Base-by-base conservation (phyloP, 2,888 invertebrate species). In the Eristalinus sepulchralis region DNA sequence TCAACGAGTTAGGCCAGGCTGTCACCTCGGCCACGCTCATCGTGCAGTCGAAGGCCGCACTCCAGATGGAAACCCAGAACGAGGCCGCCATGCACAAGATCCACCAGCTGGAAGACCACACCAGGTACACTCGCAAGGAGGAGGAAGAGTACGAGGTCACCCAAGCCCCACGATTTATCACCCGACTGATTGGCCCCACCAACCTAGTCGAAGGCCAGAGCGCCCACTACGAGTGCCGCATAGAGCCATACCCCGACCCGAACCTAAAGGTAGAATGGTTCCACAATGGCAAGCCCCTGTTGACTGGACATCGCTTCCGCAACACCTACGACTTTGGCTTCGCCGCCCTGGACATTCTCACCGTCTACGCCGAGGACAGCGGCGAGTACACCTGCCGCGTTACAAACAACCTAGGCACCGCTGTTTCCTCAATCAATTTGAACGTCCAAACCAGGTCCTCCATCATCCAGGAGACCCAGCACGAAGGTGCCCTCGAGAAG, bases 261-360 rank as follows among this genome's bases (percentile, higher is more conserved):
- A 96, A 96, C 88, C 95, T 98, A 91, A 96, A 97, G 90, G 97
- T 98, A 0, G 97, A 97, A 93, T 98, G 98, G 98, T 96, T 97
- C 93, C 97, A 97, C 90, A 98, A 99, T 92, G 98, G 97, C 64
- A 96, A 97, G 92, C 97, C 98, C 60, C 93, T 98, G 66, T 96
- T 96, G 90, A 96, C 96, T 86, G 97, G 97, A 76, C 98, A 98
- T 91, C 95, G 98, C 86, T 98, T 97, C 94, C 95, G 98, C 90
- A 98, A 98, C 64, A 96, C 98, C 64, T 97, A 97, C 90, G 99
- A 99, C 92, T 99, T 99, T 92, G 99, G 99, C 62, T 99, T 98
- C 93, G 98, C 98, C 78, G 97, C 99, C 71, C 94, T 99, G 87
- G 99, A 99, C 92, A 97, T 99, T 84, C 94, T 98, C 33, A 97